Percentiles rank a stretch among this genome's conserved stretches.
Evolutionary conservation across 2,113 vertebrate genomes (phyloP).

Genomic region (Nipponia nippon): DNA sequence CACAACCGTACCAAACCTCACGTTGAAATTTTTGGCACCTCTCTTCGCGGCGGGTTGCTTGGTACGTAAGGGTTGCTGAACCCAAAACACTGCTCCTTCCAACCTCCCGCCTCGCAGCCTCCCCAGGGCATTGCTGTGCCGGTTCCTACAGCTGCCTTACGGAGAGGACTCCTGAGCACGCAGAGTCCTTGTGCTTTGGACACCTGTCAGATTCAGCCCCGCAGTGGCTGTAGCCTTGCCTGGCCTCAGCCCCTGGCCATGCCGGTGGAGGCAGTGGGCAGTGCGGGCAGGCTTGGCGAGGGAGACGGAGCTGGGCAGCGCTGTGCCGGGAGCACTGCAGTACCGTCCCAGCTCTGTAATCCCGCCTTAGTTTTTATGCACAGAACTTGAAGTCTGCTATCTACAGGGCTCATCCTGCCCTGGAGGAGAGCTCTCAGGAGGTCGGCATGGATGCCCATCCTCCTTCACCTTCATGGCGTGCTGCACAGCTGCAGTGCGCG

Average conservation of each 20-base stretch:
- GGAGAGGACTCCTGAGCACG: not conserved
- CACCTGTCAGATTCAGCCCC: accelerated
- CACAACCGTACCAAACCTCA: not conserved
- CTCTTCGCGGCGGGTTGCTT: not conserved
- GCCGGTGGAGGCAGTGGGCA: not conserved
- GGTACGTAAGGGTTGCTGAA: not conserved
- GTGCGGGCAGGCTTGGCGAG: accelerated
- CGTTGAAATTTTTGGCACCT: not conserved
- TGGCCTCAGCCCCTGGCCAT: not conserved
- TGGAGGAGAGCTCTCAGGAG: not conserved
- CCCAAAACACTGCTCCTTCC: not conserved
- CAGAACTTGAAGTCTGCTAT: not conserved
- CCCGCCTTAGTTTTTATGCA: not conserved
- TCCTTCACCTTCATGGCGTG: not conserved
- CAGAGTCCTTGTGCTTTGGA: not conserved
- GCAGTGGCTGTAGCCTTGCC: not conserved
- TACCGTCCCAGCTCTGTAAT: not conserved
- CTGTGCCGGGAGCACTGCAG: too few relatives aligned
- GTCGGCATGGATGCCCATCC: not conserved
- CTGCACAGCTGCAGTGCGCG: accelerated
- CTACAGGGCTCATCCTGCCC: too few relatives aligned
- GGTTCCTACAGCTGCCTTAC: not conserved
- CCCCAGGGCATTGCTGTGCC: not conserved
- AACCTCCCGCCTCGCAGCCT: too few relatives aligned
- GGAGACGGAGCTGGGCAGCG: not conserved